A percentile compares a stretch with the other conserved stretches of the same genome.
Conservation (phyloP, 2,797 vertebrate genomes). For the Sebastes diploproa region DNA sequence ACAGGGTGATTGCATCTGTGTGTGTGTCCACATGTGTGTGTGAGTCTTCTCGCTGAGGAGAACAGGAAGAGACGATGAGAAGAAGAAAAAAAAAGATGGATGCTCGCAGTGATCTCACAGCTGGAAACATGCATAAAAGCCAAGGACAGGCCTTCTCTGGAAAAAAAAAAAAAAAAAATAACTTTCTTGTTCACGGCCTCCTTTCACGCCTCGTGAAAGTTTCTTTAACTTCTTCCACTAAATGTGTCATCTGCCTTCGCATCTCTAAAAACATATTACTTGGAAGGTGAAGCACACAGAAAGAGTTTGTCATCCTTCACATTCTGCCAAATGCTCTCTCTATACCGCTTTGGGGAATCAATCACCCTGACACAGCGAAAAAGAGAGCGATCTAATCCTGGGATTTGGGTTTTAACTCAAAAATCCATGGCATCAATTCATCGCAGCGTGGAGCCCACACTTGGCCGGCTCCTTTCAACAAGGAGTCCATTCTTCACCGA, state of each 20-base stretch:
- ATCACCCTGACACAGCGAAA: slow-evolving; percentile 44
- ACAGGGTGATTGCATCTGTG: slow-evolving; percentile 64
- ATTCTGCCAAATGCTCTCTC: slow-evolving; percentile 28
- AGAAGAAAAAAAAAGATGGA: slow-evolving; percentile 17
- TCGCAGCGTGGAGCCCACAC: slow-evolving; percentile 15
- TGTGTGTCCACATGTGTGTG: slow-evolving; percentile 8
- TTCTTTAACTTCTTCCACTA: slow-evolving; percentile 15
- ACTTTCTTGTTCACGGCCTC: slow-evolving; percentile 4
- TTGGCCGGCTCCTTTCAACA: slow-evolving; percentile 17
- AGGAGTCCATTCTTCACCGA: slow-evolving; percentile 26
- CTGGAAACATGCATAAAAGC: slow-evolving; percentile 48
- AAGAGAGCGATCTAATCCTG: slow-evolving; percentile 39
- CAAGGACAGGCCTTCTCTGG: slow-evolving; percentile 31
- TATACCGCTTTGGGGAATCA: slow-evolving; percentile 27
- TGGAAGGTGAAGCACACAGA: slow-evolving; percentile 31
- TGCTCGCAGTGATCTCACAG: slow-evolving; percentile 38
- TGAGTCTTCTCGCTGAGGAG: slow-evolving; percentile 22
- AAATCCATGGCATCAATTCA: slow-evolving; percentile 47
- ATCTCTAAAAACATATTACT: background rate
- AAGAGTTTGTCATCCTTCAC: slow-evolving; percentile 22
- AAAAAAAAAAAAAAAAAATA: background rate
- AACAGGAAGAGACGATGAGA: slow-evolving; percentile 35
- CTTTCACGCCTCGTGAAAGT: background rate
- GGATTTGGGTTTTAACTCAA: slow-evolving; percentile 47
- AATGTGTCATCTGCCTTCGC: background rate